These are phyloP conservation scores for Drosophila micromelanica DNA, from an alignment of 1,140 invertebrate species.

Conservation along the genomic window DNA sequence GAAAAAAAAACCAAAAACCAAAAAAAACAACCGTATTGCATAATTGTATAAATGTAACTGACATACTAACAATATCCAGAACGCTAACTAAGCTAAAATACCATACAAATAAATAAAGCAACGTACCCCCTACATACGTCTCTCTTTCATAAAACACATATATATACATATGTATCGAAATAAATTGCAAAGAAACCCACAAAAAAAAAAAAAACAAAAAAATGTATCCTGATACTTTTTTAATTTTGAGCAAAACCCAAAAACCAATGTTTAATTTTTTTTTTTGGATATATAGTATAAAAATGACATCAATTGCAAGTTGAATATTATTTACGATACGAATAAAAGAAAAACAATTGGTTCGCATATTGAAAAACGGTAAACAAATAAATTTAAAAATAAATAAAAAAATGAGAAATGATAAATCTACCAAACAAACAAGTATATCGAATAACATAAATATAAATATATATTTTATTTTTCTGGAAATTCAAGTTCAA, in stretches of 20 bases:
- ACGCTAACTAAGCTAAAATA: slow-evolving; percentile 46
- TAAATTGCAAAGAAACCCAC: slow-evolving; percentile 13
- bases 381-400: slow-evolving; percentile 5
- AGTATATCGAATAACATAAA: slow-evolving; percentile 36
- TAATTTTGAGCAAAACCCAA: slow-evolving; percentile 30
- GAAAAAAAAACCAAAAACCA: not conserved
- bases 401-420: not conserved
- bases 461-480: slow-evolving; percentile 8
- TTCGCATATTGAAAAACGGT: slow-evolving; percentile 54
- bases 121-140: slow-evolving; percentile 75
- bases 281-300: slow-evolving; percentile 12
- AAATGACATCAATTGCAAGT: slow-evolving; percentile 70
- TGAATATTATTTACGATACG: slow-evolving; percentile 31
- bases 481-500: slow-evolving; percentile 53
- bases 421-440: slow-evolving; percentile 8
- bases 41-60: slow-evolving; percentile 72
- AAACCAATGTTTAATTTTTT: slow-evolving; percentile 25
- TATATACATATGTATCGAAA: slow-evolving; percentile 10
- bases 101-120: slow-evolving; percentile 58
- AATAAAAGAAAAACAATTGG: slow-evolving; percentile 20
- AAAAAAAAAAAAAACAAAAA: slow-evolving; percentile 13
- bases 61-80: slow-evolving; percentile 33
- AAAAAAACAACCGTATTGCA: slow-evolving; percentile 27
- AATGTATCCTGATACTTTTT: slow-evolving; percentile 14
- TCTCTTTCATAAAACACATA: slow-evolving; percentile 51